Evolutionary conservation across 2,888 invertebrate species (phyloP), one percentile per base, ranked within the genome.

Genomic region (Apamea epomidion): DNA sequence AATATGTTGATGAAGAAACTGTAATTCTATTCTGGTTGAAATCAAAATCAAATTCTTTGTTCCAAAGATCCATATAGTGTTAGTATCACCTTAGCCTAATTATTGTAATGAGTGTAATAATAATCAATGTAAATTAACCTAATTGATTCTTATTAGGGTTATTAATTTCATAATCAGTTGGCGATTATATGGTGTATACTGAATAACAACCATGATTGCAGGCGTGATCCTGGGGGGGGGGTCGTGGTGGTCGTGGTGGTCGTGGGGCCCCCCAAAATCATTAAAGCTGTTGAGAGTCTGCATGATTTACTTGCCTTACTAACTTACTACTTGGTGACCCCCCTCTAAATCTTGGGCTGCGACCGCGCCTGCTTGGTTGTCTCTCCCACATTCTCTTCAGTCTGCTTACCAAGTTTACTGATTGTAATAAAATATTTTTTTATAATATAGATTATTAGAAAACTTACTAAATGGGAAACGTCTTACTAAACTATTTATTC

Each of bases 61-160:
- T 42, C 0, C 42, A 42, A 42, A 42, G 42, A 42, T 42, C 6
- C 4, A 6, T 42, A 7, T 42, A 42, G 42, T 42, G 42, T 42
- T 42, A 42, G 42, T 42, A 42, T 42, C 6, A 42, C 37, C 37
- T 37, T 37, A 37, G 37, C 37, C 14, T 48, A 48, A 48, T 48
- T 48, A 51, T 45, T 54, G 32, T 74, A 60, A 60, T 60, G 1
- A 51, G 14, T 18, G 0, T 73, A 82, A 64, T 62, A 74, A 29
- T 10, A 45, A n/a, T 62, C n/a, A 51, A 29, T 25, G 16, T 32
- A 54, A 60, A 54, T 54, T 18, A 58, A 18, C 25, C 21, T 37
- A 54, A 62, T 37, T n/a, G 16, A 75, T 75, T 64, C 45, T 29
- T 37, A 51, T 42, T 58, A 14, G 58, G 65, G 18, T 16, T 37